Percentiles rank a stretch among this genome's conserved stretches.
Evolutionary conservation across 2,888 invertebrate genomes (phyloP).

Genomic region (Macrosoma leucophasiata): DNA sequence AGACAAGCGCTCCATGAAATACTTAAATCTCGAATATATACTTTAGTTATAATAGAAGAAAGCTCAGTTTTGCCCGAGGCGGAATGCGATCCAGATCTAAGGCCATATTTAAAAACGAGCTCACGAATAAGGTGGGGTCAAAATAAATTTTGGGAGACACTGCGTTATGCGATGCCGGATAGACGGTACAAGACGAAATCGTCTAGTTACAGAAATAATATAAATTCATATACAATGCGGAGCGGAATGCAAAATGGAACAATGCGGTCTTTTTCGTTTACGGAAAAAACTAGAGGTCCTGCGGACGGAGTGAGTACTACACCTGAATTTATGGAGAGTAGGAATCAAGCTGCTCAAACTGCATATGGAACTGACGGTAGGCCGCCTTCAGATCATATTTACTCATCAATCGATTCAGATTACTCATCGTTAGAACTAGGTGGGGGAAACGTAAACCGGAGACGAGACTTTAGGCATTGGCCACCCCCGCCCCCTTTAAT

Average conservation of each 20-base stretch:
- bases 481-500: constrained; percentile 64
- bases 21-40: constrained; percentile 86
- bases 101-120: constrained; percentile 91
- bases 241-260: constrained; percentile 75
- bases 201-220: constrained; percentile 84
- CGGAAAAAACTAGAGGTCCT: constrained; percentile 62
- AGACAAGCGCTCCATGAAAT: constrained; percentile 92
- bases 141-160: constrained; percentile 94
- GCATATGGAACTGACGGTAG: constrained; percentile 75
- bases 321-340: constrained; percentile 66
- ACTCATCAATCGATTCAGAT: constrained; percentile 93
- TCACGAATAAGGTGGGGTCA: constrained; percentile 91
- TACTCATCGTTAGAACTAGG: constrained; percentile 88
- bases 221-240: constrained; percentile 89
- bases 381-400: constrained; percentile 91
- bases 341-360: constrained; percentile 54
- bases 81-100: constrained; percentile 89
- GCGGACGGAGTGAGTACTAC: constrained; percentile 77
- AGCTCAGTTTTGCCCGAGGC: constrained; percentile 86
- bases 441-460: constrained; percentile 57
- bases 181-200: constrained; percentile 67
- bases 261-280: constrained; percentile 77
- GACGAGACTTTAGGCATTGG: constrained; percentile 66
- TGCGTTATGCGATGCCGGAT: constrained; percentile 91
- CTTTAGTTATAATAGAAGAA: constrained; percentile 91